phyloP scores from a whole-genome alignment of 2,888 invertebrate genomes.

The Mythimna pallens region DNA sequence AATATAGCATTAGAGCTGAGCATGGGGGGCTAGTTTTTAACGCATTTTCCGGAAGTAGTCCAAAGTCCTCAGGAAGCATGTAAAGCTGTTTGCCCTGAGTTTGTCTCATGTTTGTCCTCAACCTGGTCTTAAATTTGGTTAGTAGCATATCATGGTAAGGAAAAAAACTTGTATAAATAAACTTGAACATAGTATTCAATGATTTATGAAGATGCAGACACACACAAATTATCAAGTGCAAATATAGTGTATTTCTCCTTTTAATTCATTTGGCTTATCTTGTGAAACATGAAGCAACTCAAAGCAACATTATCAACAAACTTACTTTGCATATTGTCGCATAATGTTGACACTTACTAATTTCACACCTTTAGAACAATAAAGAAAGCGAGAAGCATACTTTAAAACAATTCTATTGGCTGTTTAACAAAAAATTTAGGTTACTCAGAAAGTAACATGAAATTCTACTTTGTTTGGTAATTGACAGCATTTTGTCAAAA shows the following conservation, averaged over 20 bases:
- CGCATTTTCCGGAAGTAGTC: background rate
- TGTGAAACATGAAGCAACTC: conserved; percentile 2
- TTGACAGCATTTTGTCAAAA: conserved; percentile 1
- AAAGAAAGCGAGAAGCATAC: conserved; percentile 47
- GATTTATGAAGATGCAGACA: background rate
- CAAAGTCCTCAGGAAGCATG: background rate
- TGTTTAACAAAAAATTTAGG: conserved; percentile 37
- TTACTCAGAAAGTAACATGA: conserved; percentile 33
- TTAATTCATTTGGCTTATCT: conserved; percentile 12
- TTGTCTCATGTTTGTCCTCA: too few species aligned
- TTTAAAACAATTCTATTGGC: conserved; percentile 24
- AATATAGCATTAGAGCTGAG: background rate
- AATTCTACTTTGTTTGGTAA: conserved; percentile 23
- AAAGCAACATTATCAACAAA: conserved; percentile 36
- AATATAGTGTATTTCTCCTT: conserved; percentile 1
- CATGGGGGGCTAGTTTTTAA: too few species aligned
- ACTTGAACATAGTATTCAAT: background rate
- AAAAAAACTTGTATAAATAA: background rate
- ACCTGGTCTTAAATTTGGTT: too few species aligned
- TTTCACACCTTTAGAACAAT: conserved; percentile 46
- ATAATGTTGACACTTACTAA: conserved; percentile 46
- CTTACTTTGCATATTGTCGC: conserved; percentile 25
- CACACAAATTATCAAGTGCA: background rate
- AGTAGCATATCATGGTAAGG: too few species aligned
- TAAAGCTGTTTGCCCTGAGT: background rate